Evolutionary conservation across 2,888 invertebrate genomes (phyloP), one percentile per base, ranked within the genome.

Genomic region (Cinara cedri): DNA sequence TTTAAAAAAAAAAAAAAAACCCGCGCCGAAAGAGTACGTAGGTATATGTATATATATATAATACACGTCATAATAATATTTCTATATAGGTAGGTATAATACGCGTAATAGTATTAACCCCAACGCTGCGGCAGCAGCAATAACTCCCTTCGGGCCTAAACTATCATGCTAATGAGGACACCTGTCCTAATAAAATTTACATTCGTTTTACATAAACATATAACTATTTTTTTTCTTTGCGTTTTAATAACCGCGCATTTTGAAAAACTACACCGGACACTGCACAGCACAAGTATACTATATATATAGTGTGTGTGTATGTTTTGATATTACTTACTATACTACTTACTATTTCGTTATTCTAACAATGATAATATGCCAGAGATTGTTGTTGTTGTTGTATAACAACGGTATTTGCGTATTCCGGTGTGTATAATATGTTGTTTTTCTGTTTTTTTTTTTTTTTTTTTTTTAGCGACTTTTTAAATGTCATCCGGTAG

Each of bases 171-270:
- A 78, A 78, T 70, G 78, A 78, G 78, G 70, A 78, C 78, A 78
- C 78, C 78, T 78, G 78, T 78, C 78, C 60, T 70, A 60, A 70
- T 78, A 78, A 78, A 78, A 78, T 78, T 78, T 70, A 78, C 78
- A 78, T 78, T 42, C 78, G 21, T 78, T 70, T 78, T 70, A 76
- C 76, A 68, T 76, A 68, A 76, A 76, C 66, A 34, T 49, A 62
- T 42, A 21, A 54, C 34, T 49, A 1, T 34, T 62, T 19, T 49
- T 63, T 74, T 66, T 75, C 55, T 46, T 55, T 46, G n/a, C 55
- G 55, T 76, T 76, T 66, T 75, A 75, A 75, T 75, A 75, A 75
- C 65, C 42, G 65, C 55, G 65, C 34, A 6, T 3, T 75, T 75
- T 75, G 24, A 65, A 75, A 65, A 66, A 68, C 76, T 24, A 26